Percentiles rank a stretch among this genome's conserved stretches.
These are phyloP conservation scores for Scalopus aquaticus DNA, from an alignment of 2,113 vertebrate species.

Conservation along the genomic window DNA sequence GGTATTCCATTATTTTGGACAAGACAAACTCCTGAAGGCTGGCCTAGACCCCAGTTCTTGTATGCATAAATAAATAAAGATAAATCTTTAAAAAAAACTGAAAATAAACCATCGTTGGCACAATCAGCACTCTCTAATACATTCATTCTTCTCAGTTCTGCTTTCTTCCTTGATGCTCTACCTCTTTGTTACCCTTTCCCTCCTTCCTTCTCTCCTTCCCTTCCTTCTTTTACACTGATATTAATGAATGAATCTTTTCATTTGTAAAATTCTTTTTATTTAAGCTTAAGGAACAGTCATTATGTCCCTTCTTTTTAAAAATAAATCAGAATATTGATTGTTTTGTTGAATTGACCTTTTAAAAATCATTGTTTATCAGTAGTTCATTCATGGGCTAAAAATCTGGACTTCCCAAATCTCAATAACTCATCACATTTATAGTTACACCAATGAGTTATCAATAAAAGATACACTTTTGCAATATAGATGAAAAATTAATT, in stretches of 20 bases:
- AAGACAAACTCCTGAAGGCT: too few species aligned
- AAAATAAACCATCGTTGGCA: neutral
- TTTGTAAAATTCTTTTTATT: neutral
- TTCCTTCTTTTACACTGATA: neutral
- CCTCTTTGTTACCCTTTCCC: neutral
- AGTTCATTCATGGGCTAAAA: neutral
- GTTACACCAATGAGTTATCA: neutral
- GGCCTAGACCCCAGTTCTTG: too few species aligned
- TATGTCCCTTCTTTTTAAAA: conserved; percentile 28
- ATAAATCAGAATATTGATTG: neutral
- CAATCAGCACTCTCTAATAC: accelerated
- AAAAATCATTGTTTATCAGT: neutral
- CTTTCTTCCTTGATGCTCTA: neutral
- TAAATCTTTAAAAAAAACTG: too few species aligned
- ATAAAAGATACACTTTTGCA: neutral
- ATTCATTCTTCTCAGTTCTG: too few species aligned
- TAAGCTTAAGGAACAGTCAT: neutral
- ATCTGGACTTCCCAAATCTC: neutral
- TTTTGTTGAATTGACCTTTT: neutral
- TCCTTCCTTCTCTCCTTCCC: neutral
- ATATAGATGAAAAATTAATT: neutral
- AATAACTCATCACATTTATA: neutral
- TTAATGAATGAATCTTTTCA: neutral
- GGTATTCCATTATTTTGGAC: neutral
- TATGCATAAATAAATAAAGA: too few species aligned